phyloP scores from a whole-genome alignment of 2,797 vertebrate species.

The Hozukius guyotensis region DNA sequence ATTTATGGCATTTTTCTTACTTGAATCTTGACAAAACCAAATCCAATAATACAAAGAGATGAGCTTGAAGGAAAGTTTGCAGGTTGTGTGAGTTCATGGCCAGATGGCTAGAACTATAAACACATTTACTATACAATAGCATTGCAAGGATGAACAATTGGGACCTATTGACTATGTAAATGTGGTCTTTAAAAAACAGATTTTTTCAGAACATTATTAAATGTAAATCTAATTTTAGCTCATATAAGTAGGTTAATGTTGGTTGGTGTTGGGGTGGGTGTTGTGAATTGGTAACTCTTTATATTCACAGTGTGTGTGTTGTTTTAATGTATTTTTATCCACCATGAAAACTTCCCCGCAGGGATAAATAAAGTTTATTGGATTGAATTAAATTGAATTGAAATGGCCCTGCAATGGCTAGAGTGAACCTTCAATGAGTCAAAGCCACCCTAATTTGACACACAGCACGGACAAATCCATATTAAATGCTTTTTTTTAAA shows the following conservation, averaged over 20 bases:
- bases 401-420: slow-evolving; percentile 58
- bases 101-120: not conserved
- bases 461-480: slow-evolving; percentile 51
- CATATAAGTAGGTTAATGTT: not conserved
- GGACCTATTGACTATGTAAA: no score
- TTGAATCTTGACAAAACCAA: not conserved
- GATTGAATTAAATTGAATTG: slow-evolving; percentile 69
- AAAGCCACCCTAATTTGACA: slow-evolving; percentile 57
- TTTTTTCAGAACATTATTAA: not conserved
- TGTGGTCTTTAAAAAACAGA: no score
- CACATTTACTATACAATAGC: not conserved
- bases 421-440: slow-evolving; percentile 59
- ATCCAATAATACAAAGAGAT: not conserved
- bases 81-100: not conserved
- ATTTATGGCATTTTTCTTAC: not conserved
- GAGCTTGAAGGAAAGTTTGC: not conserved
- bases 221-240: not conserved
- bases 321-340: slow-evolving; percentile 66
- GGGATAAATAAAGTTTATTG: slow-evolving; percentile 74
- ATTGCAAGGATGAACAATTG: no score
- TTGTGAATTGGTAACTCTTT: slow-evolving; percentile 29
- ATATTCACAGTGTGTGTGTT: slow-evolving; percentile 46
- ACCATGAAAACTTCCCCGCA: slow-evolving; percentile 58
- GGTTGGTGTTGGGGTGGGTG: not conserved
- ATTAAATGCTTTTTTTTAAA: slow-evolving; percentile 31